These are phyloP conservation scores for Drosophila anceps DNA, from an alignment of 2,888 invertebrate species.

Conservation along the genomic window DNA sequence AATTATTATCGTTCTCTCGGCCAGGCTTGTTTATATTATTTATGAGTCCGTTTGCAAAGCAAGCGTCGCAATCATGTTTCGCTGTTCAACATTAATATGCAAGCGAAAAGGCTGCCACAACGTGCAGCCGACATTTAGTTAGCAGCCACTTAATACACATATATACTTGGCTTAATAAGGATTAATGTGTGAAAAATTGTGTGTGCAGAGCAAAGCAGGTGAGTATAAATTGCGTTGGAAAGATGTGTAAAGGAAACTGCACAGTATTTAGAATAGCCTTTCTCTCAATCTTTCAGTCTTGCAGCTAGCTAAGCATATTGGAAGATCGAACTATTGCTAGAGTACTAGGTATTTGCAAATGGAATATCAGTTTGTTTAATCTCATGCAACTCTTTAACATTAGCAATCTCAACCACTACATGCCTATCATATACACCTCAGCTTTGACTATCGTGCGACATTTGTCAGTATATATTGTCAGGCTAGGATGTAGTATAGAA, in stretches of 20 bases:
- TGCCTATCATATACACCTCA: too few relatives aligned
- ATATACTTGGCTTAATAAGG: conserved; percentile 1
- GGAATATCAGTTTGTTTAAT: too few relatives aligned
- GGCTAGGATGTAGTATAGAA: too few relatives aligned
- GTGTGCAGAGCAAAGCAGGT: neutral
- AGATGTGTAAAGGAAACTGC: neutral
- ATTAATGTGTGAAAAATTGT: conserved; percentile 30
- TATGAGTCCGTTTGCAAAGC: conserved; percentile 57
- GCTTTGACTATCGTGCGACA: too few relatives aligned
- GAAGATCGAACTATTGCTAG: too few relatives aligned
- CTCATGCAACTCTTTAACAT: too few relatives aligned
- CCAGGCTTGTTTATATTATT: conserved; percentile 69
- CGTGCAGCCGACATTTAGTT: conserved; percentile 14
- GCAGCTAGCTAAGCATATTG: too few relatives aligned
- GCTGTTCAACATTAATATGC: conserved; percentile 49
- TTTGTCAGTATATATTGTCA: too few relatives aligned
- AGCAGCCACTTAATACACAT: conserved; percentile 6
- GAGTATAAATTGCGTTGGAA: neutral
- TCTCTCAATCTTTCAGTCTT: too few relatives aligned
- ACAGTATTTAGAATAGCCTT: neutral
- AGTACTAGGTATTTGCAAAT: too few relatives aligned
- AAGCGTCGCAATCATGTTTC: conserved; percentile 66
- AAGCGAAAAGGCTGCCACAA: conserved; percentile 11
- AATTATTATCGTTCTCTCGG: conserved; percentile 67
- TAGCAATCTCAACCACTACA: too few relatives aligned